A percentile compares a stretch with the other conserved stretches of the same genome.
Evolutionary conservation across 2,888 invertebrate genomes (phyloP).

Genomic region (Coleophora deauratella): DNA sequence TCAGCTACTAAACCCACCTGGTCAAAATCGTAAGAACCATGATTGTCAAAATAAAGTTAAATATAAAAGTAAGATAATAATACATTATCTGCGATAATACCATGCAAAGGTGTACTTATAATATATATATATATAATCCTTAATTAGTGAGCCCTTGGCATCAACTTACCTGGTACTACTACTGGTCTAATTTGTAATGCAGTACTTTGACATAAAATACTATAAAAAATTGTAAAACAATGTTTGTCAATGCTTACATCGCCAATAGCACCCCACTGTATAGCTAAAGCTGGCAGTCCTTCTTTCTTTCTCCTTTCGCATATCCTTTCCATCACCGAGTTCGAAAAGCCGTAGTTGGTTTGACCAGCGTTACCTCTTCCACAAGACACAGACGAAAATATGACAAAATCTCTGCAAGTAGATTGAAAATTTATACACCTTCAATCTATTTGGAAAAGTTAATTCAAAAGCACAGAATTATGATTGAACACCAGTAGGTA

Average conservation of each 20-base stretch:
- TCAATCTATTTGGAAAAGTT: not conserved
- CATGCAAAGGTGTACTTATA: not conserved
- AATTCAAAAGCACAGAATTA: not conserved
- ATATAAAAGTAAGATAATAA: not conserved
- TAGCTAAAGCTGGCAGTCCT: slow-evolving; percentile 85
- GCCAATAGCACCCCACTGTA: slow-evolving; percentile 96
- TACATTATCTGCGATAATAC: not conserved
- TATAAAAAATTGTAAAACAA: not conserved
- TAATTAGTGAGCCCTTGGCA: not conserved
- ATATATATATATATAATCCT: no score
- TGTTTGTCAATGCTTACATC: slow-evolving; percentile 78
- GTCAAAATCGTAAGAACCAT: not conserved
- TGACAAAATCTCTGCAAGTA: slow-evolving; percentile 81
- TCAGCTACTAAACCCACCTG: slow-evolving; percentile 87
- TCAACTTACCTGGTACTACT: no score
- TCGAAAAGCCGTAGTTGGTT: slow-evolving; percentile 92
- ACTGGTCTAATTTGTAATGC: no score
- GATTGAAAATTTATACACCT: not conserved
- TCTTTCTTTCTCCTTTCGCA: slow-evolving; percentile 81
- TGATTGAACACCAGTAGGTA: no score
- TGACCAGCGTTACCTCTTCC: slow-evolving; percentile 96
- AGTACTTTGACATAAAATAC: not conserved
- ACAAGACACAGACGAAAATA: slow-evolving; percentile 93
- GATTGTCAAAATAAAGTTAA: not conserved
- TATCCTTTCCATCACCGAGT: slow-evolving; percentile 92